Base-by-base conservation (phyloP, 35 echinoderm and acorn worm species). In the Acanthaster planci region DNA sequence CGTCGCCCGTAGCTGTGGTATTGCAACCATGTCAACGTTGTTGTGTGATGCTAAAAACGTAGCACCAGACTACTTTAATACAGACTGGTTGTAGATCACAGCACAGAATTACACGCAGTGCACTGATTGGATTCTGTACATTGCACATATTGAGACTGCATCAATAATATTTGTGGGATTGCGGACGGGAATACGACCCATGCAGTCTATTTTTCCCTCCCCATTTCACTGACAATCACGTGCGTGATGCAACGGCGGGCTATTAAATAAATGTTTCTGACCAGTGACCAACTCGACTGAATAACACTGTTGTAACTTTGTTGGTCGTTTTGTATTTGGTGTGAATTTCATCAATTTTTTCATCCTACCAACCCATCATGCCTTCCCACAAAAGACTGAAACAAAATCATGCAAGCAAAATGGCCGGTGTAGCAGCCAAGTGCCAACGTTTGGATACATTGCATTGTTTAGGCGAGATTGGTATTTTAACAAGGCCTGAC, bases 361-460 rank as follows among this genome's bases (percentile, higher is more conserved):
- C 19, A 7, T 29, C 2, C 57, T 18, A 60, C 19, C 57, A 60
- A 22, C 2, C 26, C 17, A 38, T 59, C 1, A 84, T 84, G 81
- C 81, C 81, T 2, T 84, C 81, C 22, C 7, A 57, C 81, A 34
- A 84, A 27, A 84, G 81, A 84, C 35, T 38, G 8, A 84, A 84
- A 84, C 16, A 37, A 26, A 84, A 59, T n/a, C 52, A 84, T 15
- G 8, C 57, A 55, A 1, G 19, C 21, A 52, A 84, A 37, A 84
- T 60, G 30, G 30, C 81, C 59, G 26, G 58, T 59, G 81, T 31
- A 6, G 52, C 54, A 38, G 21, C 29, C 12, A 84, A 84, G 81
- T 64, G 81, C 38, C 51, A 52, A 14, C 81, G 52, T 23, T 57
- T 84, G 21, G 81, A 67, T 22, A 35, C 21, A 32, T 57, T 60